Base-by-base conservation (phyloP, 1,140 invertebrate genomes). In the Aphidius ervi region DNA sequence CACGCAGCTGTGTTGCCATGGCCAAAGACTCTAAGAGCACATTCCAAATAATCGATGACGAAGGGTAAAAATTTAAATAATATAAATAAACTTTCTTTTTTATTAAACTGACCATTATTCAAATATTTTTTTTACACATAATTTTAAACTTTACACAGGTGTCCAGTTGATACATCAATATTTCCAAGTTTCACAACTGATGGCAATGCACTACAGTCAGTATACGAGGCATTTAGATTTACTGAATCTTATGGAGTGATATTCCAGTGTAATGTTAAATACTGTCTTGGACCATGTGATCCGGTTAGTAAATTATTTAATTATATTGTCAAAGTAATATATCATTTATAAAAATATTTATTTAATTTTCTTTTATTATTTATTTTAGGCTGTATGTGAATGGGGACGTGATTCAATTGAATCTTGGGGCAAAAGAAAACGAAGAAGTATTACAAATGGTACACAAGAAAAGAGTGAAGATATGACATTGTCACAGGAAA, bases 231-330 rank as follows among this genome's bases (percentile, higher is more conserved):
- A 2, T 97, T 97, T 82, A 85, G 94, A 68, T 96, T 97, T 73
- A 97, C 94, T 0, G 94, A 97, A 74, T 96, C 93, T 23, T 97
- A 96, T 66, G 94, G 94, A 16, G 94, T 97, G 48, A 97, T 97
- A 73, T 97, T 97, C 87, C 94, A 97, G 74, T 97, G 94, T 77
- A 97, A 97, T 74, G 94, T 97, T 62, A 96, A 96, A 74, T 97
- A 97, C 77, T 97, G 94, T 78, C 83, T 97, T 52, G 94, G 94
- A 75, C 93, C 92, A 59, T 97, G 94, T 72, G 92, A 96, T 78
- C 91, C 94, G 69, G 92, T 94, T 83, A 50, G 39, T 40, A 7
- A 50, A 58, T 48, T 23, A 9, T 56, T 45, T 46, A 2, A 9
- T 7, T 9, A 16, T 40, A 2, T 3, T 2, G 5, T 23, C 23